Evolutionary conservation across 2,888 invertebrate genomes (phyloP).

Genomic region (Catonia carolina): DNA sequence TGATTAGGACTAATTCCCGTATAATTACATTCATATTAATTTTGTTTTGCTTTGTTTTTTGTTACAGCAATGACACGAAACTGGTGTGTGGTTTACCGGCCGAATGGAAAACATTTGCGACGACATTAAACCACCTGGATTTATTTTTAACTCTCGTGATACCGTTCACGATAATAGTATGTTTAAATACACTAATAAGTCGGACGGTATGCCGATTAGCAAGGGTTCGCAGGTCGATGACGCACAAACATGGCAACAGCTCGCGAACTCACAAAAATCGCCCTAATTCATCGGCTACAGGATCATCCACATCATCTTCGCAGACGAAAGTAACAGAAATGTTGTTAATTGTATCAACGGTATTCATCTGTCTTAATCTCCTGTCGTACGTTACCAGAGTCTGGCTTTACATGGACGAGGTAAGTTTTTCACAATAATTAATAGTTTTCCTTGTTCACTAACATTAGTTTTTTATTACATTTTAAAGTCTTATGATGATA

Average conservation of each 20-base stretch:
- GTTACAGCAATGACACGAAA: slow-evolving; percentile 39
- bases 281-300: slow-evolving; percentile 2
- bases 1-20: too few relatives aligned
- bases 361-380: slow-evolving; percentile 68
- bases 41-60: background rate
- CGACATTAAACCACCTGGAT: slow-evolving; percentile 62
- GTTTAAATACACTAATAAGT: slow-evolving; percentile 65
- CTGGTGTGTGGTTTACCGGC: slow-evolving; percentile 46
- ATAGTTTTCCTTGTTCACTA: too few relatives aligned
- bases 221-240: slow-evolving; percentile 37
- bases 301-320: slow-evolving; percentile 39
- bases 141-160: slow-evolving; percentile 63
- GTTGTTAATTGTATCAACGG: slow-evolving; percentile 72
- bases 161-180: slow-evolving; percentile 62
- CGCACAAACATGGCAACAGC: slow-evolving; percentile 10
- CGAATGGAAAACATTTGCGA: slow-evolving; percentile 51
- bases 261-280: background rate
- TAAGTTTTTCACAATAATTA: too few relatives aligned
- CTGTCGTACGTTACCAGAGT: slow-evolving; percentile 68
- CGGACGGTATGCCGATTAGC: slow-evolving; percentile 58
- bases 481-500: too few relatives aligned
- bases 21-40: too few relatives aligned
- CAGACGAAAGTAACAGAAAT: slow-evolving; percentile 72
- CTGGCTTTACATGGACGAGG: slow-evolving; percentile 51
- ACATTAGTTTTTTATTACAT: background rate